phyloP scores from a whole-genome alignment of 2,888 invertebrate genomes.

The Oligia fasciuncula region DNA sequence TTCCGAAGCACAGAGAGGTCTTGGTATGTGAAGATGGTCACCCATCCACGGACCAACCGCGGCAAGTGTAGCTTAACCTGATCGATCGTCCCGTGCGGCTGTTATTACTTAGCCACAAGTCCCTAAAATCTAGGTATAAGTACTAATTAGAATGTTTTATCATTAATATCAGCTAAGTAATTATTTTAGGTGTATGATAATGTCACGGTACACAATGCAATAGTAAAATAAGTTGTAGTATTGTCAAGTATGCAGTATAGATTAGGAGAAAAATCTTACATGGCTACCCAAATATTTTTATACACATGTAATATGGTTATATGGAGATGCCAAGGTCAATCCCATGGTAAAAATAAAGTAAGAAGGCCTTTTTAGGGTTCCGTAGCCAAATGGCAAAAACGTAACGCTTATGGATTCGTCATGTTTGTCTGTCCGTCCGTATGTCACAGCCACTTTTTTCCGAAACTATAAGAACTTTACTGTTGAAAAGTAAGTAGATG shows the following conservation, averaged over 20 bases:
- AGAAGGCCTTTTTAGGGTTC: neutral
- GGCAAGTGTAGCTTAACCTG: too few species aligned
- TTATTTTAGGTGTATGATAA: neutral
- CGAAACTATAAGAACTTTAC: too few species aligned
- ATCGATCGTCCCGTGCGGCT: too few species aligned
- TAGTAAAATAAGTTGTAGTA: neutral
- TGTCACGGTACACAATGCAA: neutral
- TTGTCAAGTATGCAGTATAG: neutral
- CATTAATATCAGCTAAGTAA: neutral
- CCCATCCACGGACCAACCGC: too few species aligned
- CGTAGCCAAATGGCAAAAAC: too few species aligned
- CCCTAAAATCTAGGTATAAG: neutral
- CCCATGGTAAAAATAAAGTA: slow-evolving; percentile 3
- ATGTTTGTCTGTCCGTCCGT: too few species aligned
- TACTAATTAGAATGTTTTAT: neutral
- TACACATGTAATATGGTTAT: neutral
- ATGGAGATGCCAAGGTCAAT: slow-evolving; percentile 5
- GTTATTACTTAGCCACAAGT: too few species aligned
- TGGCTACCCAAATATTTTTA: neutral
- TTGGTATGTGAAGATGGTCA: too few species aligned
- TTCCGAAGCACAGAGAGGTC: too few species aligned
- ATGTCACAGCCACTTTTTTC: too few species aligned
- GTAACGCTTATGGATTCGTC: too few species aligned
- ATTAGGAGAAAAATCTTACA: neutral
- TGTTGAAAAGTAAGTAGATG: too few species aligned